Evolutionary conservation across 2,888 invertebrate genomes (phyloP), one percentile per base, ranked within the genome.

Genomic region (Bombylius major): DNA sequence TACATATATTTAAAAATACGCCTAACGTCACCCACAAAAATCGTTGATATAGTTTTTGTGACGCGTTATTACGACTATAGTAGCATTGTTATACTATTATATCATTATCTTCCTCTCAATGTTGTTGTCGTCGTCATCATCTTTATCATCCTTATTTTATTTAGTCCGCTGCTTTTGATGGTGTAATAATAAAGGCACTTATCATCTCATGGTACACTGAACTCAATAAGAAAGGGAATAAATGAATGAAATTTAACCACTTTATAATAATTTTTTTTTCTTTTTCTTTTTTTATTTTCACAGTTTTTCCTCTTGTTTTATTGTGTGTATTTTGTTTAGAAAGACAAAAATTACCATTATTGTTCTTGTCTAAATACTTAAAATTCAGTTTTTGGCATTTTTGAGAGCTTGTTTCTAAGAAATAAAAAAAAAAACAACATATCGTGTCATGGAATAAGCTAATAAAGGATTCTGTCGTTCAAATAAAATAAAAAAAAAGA

Each of bases 161-260:
- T 23, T 47, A 54, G 58, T 57, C 57, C 57, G 59, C 58, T 61
- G 60, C 51, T 59, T 50, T 56, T 59, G 61, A 62, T 59, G 58
- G 59, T 52, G 54, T 55, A 53, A 57, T 59, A 60, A 62, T 60
- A 61, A 61, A 60, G 62, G 60, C 61, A 63, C 63, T 63, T 63
- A 62, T 63, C 61, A 63, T 57, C 61, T 62, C 59, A 62, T 59
- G 61, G 60, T 60, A 62, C 59, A 63, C 54, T 61, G 60, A 58
- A 59, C 62, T 59, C 59, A 55, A 56, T 59, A 62, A 59, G 59
- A 60, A 60, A 59, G 58, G 59, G 50, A 58, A 61, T 62, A 55
- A 59, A 62, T 61, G 61, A 62, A 62, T 61, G 59, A 61, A 57
- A 59, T 58, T 60, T 56, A 56, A 58, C 53, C 54, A 53, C 48